Evolutionary conservation across 2,888 invertebrate genomes (phyloP).

Genomic region (Rhingia rostrata): DNA sequence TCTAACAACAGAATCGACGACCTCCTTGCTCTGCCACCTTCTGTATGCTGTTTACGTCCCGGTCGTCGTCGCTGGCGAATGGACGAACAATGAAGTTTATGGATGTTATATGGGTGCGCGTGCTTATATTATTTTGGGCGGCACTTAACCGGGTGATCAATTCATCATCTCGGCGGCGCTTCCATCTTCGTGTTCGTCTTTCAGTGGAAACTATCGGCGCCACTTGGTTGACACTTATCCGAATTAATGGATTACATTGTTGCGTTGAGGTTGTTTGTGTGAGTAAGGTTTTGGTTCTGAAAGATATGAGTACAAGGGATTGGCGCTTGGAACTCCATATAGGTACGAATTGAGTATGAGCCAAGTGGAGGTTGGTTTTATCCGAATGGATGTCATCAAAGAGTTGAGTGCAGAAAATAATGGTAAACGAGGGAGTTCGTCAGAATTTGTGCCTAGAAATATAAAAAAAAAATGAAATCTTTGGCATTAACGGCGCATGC

Average conservation of each 20-base stretch:
- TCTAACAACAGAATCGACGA: not conserved
- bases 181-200: conserved; percentile 6
- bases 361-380: too few relatives aligned
- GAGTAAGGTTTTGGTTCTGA: conserved; percentile 7
- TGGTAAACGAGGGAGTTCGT: too few relatives aligned
- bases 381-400: too few relatives aligned
- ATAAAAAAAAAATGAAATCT: too few relatives aligned
- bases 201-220: conserved; percentile 64
- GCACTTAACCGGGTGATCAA: conserved; percentile 65
- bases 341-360: too few relatives aligned
- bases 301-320: conserved; percentile 3
- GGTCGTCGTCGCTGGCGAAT: not conserved
- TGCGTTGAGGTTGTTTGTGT: conserved; percentile 3
- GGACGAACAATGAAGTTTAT: conserved; percentile 52
- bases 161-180: conserved; percentile 54
- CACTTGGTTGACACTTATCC: conserved; percentile 68
- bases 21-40: not conserved
- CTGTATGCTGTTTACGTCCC: not conserved
- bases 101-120: not conserved
- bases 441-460: too few relatives aligned
- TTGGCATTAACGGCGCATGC: too few relatives aligned
- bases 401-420: too few relatives aligned
- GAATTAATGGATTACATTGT: conserved; percentile 64
- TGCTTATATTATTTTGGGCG: not conserved
- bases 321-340: not conserved